Evolutionary conservation across 2,888 invertebrate species (phyloP).

Genomic region (Augiades crinisus): DNA sequence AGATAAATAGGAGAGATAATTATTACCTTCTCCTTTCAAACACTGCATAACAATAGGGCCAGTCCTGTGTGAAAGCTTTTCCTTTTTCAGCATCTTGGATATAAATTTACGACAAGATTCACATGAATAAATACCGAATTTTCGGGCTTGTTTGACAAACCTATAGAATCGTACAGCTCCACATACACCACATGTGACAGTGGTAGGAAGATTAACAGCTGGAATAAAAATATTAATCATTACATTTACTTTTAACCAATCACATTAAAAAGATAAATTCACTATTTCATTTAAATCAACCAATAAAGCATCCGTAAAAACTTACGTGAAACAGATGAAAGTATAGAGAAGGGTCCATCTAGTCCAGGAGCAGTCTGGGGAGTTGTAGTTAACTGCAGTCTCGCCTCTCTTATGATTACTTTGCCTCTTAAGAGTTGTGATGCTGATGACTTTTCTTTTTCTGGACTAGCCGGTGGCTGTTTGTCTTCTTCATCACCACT

Average conservation of each 20-base stretch:
- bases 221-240: conserved; percentile 35
- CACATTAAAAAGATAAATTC: not conserved
- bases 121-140: conserved; percentile 92
- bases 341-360: conserved; percentile 85
- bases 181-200: conserved; percentile 90
- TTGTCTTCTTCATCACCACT: conserved; percentile 68
- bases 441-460: conserved; percentile 66
- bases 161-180: conserved; percentile 88
- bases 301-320: too few relatives aligned
- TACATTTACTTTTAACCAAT: not conserved
- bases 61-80: conserved; percentile 75
- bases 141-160: conserved; percentile 89
- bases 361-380: conserved; percentile 66
- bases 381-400: conserved; percentile 82
- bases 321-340: conserved; percentile 66
- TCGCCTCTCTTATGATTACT: conserved; percentile 86
- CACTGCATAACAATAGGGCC: conserved; percentile 82
- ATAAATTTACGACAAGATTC: conserved; percentile 94
- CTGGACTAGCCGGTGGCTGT: conserved; percentile 65
- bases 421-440: conserved; percentile 82
- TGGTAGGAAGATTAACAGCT: conserved; percentile 82
- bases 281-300: too few relatives aligned
- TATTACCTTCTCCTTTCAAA: conserved; percentile 83
- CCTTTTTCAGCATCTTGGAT: conserved; percentile 88
- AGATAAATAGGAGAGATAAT: not conserved